Evolutionary conservation across 2,888 invertebrate species (phyloP), one percentile per base, ranked within the genome.

Genomic region (Drosophila neutralis): DNA sequence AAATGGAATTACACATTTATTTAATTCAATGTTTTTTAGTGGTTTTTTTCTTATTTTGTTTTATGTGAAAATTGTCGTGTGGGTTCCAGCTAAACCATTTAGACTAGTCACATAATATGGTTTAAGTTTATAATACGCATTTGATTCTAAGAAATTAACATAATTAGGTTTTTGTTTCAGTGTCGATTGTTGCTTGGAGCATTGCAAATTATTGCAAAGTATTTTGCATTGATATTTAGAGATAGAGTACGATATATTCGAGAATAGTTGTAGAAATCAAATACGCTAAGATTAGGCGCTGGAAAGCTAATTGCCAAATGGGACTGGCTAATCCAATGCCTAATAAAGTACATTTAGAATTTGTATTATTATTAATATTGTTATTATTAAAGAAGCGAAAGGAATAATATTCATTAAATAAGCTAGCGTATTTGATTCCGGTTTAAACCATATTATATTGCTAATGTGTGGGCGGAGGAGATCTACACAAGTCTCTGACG

Each of bases 31-130:
- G 57, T 51, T 57, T 59, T 71, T 61, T 71, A 40, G 72, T 45
- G 18, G 29, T 56, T 31, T 35, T 35, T 54, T 62, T 38, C 27
- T 27, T 56, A 56, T 27, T 13, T 38, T 36, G 56, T 56, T 56
- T 65, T 42, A 36, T 51, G 73, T 78, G 61, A 59, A 79, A 68
- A 24, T 62, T 62, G 61, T 80, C 69, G 82, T 74, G 77, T 77
- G 73, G 58, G 82, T 78, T 80, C 69, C 78, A 83, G 87, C 87
- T 81, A 90, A 86, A 81, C 81, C 83, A 76, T 74, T 86, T 90
- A 77, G 82, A 86, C 87, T 90, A 90, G 79, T 88, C 83, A 86
- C 86, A 86, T 88, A 90, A 87, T 87, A 87, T 88, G 85, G 85
- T 89, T 86, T 89, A 89, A 82, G 78, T 49, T 84, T 79, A 62